A percentile compares a stretch with the other conserved stretches of the same genome.
Evolutionary conservation across 2,113 vertebrate genomes (phyloP).

Genomic region (Pithys albifrons): DNA sequence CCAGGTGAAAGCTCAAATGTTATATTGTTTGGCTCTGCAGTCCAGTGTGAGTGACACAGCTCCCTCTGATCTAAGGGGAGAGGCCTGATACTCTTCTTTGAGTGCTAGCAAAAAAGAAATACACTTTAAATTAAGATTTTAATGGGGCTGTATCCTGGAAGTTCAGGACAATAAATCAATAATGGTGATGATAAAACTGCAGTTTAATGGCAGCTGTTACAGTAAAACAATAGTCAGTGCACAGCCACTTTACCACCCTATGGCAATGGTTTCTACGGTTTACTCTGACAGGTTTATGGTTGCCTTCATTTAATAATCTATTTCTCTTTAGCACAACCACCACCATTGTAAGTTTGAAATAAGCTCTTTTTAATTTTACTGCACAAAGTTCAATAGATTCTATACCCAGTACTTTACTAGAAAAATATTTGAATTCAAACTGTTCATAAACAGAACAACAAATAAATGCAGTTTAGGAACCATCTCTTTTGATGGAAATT

Average conservation of each 20-base stretch:
- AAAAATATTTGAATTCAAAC: conserved; percentile 25
- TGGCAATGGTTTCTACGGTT: conserved; percentile 47
- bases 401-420: neutral
- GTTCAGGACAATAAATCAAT: conserved; percentile 67
- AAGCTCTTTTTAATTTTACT: conserved; percentile 64
- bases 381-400: conserved; percentile 5
- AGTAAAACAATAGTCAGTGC: conserved; percentile 64
- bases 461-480: conserved; percentile 1
- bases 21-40: neutral
- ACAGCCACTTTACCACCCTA: conserved; percentile 63
- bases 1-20: neutral
- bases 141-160: conserved; percentile 61
- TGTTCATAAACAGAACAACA: neutral
- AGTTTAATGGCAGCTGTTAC: conserved; percentile 64
- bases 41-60: neutral
- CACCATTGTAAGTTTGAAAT: conserved; percentile 33
- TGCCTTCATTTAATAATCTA: conserved; percentile 68
- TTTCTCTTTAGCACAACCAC: conserved; percentile 60
- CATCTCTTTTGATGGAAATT: neutral
- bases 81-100: neutral
- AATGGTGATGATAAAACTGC: conserved; percentile 70
- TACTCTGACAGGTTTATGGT: conserved; percentile 70
- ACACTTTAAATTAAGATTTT: conserved; percentile 64
- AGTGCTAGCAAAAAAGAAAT: neutral
- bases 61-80: neutral